Percentiles rank a stretch among this genome's conserved stretches.
Evolutionary conservation across 2,797 vertebrate genomes (phyloP).

Genomic region (Numenius phaeopus): DNA sequence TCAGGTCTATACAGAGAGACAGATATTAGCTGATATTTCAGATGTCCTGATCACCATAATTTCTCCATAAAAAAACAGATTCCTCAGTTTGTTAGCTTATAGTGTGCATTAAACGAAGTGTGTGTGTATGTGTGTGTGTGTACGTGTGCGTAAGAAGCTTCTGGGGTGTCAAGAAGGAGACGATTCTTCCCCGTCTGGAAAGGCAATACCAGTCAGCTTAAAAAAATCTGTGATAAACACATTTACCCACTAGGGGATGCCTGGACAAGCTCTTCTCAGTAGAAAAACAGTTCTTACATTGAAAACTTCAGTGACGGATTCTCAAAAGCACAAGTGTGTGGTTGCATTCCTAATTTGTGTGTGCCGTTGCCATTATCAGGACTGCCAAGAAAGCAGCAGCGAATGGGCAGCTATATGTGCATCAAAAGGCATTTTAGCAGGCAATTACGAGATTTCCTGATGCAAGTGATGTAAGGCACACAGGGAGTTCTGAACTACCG

Average conservation of each 20-base stretch:
- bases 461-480: neutral
- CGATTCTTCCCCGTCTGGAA: neutral
- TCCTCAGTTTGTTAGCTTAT: neutral
- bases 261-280: neutral
- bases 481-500: neutral
- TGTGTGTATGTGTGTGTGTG: neutral
- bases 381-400: neutral
- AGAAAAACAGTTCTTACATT: accelerated
- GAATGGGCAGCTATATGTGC: neutral
- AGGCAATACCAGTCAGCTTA: neutral
- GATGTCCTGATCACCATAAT: accelerated
- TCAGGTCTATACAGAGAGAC: neutral
- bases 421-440: neutral
- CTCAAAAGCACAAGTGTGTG: neutral
- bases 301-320: neutral
- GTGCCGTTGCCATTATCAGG: accelerated
- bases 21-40: neutral
- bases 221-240: neutral
- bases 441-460: neutral
- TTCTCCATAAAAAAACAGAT: neutral
- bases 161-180: neutral
- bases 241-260: neutral
- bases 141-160: neutral
- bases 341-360: neutral
- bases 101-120: accelerated